Percentiles rank a stretch among this genome's conserved stretches.
Conservation (phyloP, 2,888 invertebrate genomes). For the Nemapogon koenigi region DNA sequence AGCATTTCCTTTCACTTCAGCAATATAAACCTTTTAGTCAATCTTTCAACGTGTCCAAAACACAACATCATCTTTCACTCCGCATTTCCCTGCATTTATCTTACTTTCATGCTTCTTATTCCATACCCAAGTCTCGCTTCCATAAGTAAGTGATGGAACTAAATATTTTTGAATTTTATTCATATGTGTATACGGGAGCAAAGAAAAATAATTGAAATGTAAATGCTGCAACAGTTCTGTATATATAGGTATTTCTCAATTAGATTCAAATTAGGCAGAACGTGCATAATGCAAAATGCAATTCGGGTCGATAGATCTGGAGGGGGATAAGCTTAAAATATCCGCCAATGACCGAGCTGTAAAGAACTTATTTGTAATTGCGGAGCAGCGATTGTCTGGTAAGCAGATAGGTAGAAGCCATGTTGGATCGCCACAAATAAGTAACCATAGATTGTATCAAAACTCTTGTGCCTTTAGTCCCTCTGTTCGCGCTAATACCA, state of each 20-base stretch:
- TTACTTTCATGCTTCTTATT: neutral
- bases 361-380: conserved; percentile 47
- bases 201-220: too few species aligned
- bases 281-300: conserved; percentile 3
- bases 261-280: conserved; percentile 1
- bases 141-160: neutral
- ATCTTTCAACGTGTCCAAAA: too few species aligned
- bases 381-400: conserved; percentile 31
- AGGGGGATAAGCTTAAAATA: conserved; percentile 37
- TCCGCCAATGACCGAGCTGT: conserved; percentile 32
- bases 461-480: conserved; percentile 25
- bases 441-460: conserved; percentile 27
- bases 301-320: conserved; percentile 32
- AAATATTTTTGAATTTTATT: neutral
- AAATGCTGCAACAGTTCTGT: too few species aligned
- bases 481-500: conserved; percentile 10
- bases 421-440: conserved; percentile 21
- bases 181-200: too few species aligned
- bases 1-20: too few species aligned
- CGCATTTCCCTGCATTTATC: too few species aligned
- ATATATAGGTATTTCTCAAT: too few species aligned
- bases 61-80: too few species aligned
- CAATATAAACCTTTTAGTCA: too few species aligned
- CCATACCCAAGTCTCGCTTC: neutral
- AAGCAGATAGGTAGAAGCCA: conserved; percentile 22